Evolutionary conservation across 2,888 invertebrate species (phyloP).

Genomic region (Agrilus mali): DNA sequence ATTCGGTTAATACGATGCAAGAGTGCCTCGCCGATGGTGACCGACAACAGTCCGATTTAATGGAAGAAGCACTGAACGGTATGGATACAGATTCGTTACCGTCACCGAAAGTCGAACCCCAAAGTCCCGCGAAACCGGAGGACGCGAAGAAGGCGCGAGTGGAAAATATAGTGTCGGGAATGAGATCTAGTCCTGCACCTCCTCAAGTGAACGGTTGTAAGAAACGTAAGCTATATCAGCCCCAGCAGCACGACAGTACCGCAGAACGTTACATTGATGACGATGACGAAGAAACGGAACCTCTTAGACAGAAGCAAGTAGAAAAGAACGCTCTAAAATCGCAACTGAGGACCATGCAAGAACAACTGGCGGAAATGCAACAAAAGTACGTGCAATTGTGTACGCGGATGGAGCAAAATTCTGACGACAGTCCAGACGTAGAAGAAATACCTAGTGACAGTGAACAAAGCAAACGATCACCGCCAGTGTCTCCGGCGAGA

Average conservation of each 20-base stretch:
- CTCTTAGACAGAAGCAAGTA: conserved; percentile 71
- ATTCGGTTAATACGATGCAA: conserved; percentile 31
- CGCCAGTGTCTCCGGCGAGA: conserved; percentile 41
- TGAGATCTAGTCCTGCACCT: conserved; percentile 77
- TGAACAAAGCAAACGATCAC: conserved; percentile 44
- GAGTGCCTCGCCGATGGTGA: conserved; percentile 49
- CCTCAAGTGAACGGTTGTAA: conserved; percentile 84
- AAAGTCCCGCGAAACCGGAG: conserved; percentile 43
- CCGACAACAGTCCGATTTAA: conserved; percentile 38
- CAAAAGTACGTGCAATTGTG: conserved; percentile 81
- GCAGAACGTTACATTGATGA: conserved; percentile 57
- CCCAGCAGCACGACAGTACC: conserved; percentile 78
- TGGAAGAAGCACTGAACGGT: conserved; percentile 48
- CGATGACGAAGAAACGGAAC: conserved; percentile 61
- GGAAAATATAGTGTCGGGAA: conserved; percentile 89
- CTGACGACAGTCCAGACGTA: conserved; percentile 62
- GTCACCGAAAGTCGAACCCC: conserved; percentile 40
- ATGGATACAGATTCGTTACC: conserved; percentile 51
- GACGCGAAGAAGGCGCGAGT: conserved; percentile 88
- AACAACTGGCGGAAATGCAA: conserved; percentile 83
- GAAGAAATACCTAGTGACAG: conserved; percentile 61
- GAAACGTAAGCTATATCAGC: conserved; percentile 90
- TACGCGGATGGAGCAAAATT: conserved; percentile 70
- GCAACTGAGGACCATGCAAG: conserved; percentile 76
- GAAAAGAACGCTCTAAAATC: conserved; percentile 78